Percentiles rank a stretch among this genome's conserved stretches.
Conservation (phyloP, 2,113 vertebrate species). For the Bufo bufo region DNA sequence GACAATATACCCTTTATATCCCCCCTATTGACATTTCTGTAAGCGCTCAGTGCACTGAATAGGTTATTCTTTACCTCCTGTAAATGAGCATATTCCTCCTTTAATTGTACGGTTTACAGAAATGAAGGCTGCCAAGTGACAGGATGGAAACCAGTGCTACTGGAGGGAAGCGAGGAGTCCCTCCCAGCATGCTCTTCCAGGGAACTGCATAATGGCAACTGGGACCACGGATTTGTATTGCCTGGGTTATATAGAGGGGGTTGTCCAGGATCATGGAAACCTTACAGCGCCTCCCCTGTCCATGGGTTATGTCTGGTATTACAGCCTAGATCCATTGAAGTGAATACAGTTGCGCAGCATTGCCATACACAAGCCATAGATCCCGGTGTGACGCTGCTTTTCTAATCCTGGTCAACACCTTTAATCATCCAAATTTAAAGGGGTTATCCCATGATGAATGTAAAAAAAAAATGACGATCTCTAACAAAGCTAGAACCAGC, state of each 20-base stretch:
- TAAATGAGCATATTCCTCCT: not conserved
- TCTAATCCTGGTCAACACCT: too few species aligned
- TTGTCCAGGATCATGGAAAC: not conserved
- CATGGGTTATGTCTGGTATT: not conserved
- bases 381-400: too few species aligned
- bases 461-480: too few species aligned
- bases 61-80: not conserved
- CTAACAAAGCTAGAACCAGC: too few species aligned
- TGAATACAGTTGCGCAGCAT: too few species aligned
- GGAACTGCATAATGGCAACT: not conserved
- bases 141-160: not conserved
- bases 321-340: too few species aligned
- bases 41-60: not conserved
- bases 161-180: not conserved
- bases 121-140: not conserved
- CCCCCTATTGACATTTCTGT: not conserved
- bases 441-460: too few species aligned
- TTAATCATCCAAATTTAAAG: too few species aligned
- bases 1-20: conserved; percentile 14
- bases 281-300: not conserved
- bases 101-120: not conserved
- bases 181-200: not conserved
- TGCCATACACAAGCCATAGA: too few species aligned
- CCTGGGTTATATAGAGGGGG: too few species aligned
- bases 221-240: too few species aligned